Percentiles rank a stretch among this genome's conserved stretches.
phyloP scores from a whole-genome alignment of 2,797 vertebrate genomes.

The Coranthus polyacanthus region DNA sequence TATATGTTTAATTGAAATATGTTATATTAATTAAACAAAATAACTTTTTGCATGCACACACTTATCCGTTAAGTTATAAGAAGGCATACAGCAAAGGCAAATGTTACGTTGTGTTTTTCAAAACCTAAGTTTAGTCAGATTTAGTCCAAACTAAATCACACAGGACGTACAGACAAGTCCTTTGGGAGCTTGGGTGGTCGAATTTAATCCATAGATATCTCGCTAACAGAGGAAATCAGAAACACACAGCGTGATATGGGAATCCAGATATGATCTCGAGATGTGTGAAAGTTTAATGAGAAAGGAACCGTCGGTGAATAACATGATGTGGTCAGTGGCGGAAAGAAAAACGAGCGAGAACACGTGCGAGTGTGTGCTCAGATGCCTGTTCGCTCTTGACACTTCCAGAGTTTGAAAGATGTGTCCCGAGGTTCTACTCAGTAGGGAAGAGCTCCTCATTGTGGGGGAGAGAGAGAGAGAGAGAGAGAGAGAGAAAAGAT shows the following conservation, averaged over 20 bases:
- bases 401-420: slow-evolving; percentile 16
- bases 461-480: slow-evolving; percentile 1
- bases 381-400: slow-evolving; percentile 8
- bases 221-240: no score
- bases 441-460: slow-evolving; percentile 21
- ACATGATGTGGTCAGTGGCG: slow-evolving; percentile 2
- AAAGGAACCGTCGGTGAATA: slow-evolving; percentile 12
- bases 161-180: no score
- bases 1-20: no score
- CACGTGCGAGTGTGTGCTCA: slow-evolving; percentile 1
- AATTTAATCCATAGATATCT: no score
- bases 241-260: neutral
- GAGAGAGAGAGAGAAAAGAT: slow-evolving; percentile 2
- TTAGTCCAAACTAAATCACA: no score
- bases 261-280: slow-evolving; percentile 33
- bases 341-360: neutral
- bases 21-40: no score
- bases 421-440: slow-evolving; percentile 14
- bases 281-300: slow-evolving; percentile 51
- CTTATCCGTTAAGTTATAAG: no score
- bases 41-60: no score
- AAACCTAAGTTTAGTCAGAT: no score
- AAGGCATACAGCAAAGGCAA: no score
- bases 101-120: no score
- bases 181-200: no score